Evolutionary conservation across 2,113 vertebrate genomes (phyloP).

Genomic region (Pleuronectes platessa): DNA sequence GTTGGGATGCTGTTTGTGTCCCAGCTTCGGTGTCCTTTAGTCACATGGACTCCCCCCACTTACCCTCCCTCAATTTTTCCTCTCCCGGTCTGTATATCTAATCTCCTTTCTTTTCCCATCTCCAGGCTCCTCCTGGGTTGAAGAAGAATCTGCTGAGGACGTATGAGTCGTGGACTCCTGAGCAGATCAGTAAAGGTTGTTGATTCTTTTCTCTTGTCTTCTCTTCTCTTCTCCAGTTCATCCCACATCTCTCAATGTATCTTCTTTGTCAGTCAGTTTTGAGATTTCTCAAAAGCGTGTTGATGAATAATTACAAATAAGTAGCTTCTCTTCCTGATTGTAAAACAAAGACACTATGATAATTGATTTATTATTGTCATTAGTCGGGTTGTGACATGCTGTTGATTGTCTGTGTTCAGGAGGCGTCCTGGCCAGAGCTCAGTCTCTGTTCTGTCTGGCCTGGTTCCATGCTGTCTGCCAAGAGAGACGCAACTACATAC

Average conservation of each 20-base stretch:
- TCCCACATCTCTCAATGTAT: not conserved
- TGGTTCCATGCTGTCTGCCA: constrained; percentile 99
- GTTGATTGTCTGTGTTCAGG: constrained; percentile 68
- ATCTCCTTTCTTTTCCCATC: constrained; percentile 25
- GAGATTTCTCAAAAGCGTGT: too few relatives aligned
- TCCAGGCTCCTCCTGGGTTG: constrained; percentile 93
- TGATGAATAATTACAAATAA: too few relatives aligned
- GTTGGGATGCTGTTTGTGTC: too few relatives aligned
- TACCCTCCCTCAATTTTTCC: not conserved
- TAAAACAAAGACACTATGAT: not conserved
- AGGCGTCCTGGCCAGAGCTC: constrained; percentile 86
- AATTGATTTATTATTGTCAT: not conserved
- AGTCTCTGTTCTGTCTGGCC: constrained; percentile 94
- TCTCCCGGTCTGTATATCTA: not conserved
- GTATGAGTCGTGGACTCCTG: constrained; percentile 95
- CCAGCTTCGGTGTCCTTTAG: too few relatives aligned
- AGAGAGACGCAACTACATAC: constrained; percentile 97
- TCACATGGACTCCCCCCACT: too few relatives aligned
- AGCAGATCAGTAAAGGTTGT: constrained; percentile 89
- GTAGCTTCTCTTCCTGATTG: too few relatives aligned
- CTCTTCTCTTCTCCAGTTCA: too few relatives aligned
- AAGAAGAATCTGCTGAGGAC: constrained; percentile 97
- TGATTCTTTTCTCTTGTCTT: not conserved
- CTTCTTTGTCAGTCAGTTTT: not conserved
- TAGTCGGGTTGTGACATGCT: not conserved